Percentiles rank a stretch among this genome's conserved stretches.
Evolutionary conservation across 2,888 invertebrate genomes (phyloP).

Genomic region (Caenorhabditis afra): DNA sequence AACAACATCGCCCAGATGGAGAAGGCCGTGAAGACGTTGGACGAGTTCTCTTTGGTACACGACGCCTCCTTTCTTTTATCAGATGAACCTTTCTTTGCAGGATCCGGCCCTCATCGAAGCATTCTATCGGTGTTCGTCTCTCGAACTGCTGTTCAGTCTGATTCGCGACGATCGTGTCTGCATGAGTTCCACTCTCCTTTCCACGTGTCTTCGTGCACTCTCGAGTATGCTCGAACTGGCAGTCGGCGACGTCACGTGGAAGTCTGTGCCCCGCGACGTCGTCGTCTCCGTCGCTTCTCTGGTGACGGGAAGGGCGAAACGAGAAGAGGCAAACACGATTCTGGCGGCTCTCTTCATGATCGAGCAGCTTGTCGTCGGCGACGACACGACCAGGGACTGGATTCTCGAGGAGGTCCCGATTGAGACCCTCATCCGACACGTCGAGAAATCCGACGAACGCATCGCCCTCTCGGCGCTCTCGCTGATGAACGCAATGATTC

Average conservation of each 20-base stretch:
- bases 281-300: slow-evolving; percentile 47
- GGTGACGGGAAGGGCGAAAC: slow-evolving; percentile 66
- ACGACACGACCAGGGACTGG: slow-evolving; percentile 43
- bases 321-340: slow-evolving; percentile 63
- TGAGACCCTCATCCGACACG: slow-evolving; percentile 86
- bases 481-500: slow-evolving; percentile 86
- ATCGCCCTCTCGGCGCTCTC: slow-evolving; percentile 96
- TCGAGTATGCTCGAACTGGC: slow-evolving; percentile 54
- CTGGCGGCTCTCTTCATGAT: slow-evolving; percentile 62
- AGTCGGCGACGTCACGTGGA: slow-evolving; percentile 59
- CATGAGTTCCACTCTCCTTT: slow-evolving; percentile 51
- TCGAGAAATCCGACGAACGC: slow-evolving; percentile 84
- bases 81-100: slow-evolving; percentile 13
- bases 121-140: slow-evolving; percentile 45
- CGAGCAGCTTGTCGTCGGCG: slow-evolving; percentile 58
- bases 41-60: slow-evolving; percentile 52
- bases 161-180: slow-evolving; percentile 47
- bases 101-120: slow-evolving; percentile 44
- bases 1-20: slow-evolving; percentile 57
- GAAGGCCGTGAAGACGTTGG: slow-evolving; percentile 46
- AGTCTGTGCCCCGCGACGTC: slow-evolving; percentile 53
- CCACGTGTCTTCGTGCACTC: slow-evolving; percentile 52
- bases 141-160: slow-evolving; percentile 45
- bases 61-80: not conserved
- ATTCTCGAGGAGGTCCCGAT: slow-evolving; percentile 88